These are phyloP conservation scores for Phallusia fumigata DNA, from an alignment of 23 tunicate genomes.

Conservation along the genomic window DNA sequence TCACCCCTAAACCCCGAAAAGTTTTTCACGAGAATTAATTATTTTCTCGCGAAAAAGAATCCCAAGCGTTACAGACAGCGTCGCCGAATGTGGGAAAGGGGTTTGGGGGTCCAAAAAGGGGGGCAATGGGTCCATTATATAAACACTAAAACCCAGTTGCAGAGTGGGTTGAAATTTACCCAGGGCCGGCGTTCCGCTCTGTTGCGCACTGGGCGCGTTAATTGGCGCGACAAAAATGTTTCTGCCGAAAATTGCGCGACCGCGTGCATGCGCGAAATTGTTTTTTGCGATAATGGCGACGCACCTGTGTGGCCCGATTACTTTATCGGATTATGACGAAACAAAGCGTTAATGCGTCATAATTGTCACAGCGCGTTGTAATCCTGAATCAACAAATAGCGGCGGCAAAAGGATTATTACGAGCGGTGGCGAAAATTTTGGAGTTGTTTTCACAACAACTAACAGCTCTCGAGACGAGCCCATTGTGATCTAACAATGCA, in stretches of 20 bases:
- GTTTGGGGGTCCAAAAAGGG: not conserved
- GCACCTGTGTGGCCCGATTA: slow-evolving; percentile 7
- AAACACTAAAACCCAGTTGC: not conserved
- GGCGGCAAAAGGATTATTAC: not conserved
- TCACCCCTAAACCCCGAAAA: too few relatives aligned
- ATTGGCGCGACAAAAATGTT: slow-evolving; percentile 4
- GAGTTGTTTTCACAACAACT: not conserved
- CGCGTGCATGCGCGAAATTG: not conserved
- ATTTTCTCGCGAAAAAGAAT: not conserved
- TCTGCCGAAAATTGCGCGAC: not conserved
- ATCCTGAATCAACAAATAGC: slow-evolving; percentile 10
- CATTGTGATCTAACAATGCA: too few relatives aligned
- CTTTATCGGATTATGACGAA: slow-evolving; percentile 26
- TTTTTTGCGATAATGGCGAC: slow-evolving; percentile 2
- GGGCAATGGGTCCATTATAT: not conserved
- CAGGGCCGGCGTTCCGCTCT: not conserved
- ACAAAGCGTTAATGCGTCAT: slow-evolving; percentile 31
- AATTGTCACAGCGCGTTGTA: slow-evolving; percentile 13
- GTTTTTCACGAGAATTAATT: not conserved
- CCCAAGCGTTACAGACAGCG: not conserved
- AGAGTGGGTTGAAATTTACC: not conserved
- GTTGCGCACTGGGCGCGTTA: slow-evolving; percentile 3
- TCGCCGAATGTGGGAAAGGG: too few relatives aligned
- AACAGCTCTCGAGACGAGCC: not conserved
- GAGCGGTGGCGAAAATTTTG: not conserved